Percentiles rank a stretch among this genome's conserved stretches.
phyloP scores from a whole-genome alignment of 2,888 invertebrate species.

The Escarpia spicata region DNA sequence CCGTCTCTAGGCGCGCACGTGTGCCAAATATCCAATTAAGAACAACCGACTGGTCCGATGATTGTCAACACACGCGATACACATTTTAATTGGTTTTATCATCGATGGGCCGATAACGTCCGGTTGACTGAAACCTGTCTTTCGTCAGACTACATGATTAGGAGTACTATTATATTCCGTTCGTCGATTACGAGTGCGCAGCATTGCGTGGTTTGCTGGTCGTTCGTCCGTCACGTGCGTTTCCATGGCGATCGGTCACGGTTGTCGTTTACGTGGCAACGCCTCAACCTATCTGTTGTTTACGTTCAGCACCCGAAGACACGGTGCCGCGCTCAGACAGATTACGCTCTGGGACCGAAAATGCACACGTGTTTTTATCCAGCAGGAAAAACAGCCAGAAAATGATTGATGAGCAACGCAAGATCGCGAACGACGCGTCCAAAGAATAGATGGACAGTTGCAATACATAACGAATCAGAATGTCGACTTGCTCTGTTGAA shows the following conservation, averaged over 20 bases:
- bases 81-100: not conserved
- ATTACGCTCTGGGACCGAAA: not conserved
- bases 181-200: not conserved
- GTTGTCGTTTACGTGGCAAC: not conserved
- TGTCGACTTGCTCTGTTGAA: too few species aligned
- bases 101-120: not conserved
- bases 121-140: not conserved
- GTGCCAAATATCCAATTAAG: not conserved
- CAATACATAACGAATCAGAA: not conserved
- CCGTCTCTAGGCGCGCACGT: not conserved
- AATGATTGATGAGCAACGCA: not conserved
- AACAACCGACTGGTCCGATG: not conserved
- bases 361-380: not conserved
- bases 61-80: not conserved
- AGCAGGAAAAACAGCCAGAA: not conserved
- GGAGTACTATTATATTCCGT: not conserved
- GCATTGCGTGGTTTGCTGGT: not conserved
- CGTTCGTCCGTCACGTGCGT: not conserved
- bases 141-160: not conserved
- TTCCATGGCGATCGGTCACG: not conserved
- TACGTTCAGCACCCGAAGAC: not conserved
- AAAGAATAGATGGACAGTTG: not conserved
- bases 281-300: not conserved
- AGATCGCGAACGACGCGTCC: not conserved
- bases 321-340: not conserved